Evolutionary conservation across 2,113 vertebrate genomes (phyloP).

Genomic region (Ammodytes dubius): DNA sequence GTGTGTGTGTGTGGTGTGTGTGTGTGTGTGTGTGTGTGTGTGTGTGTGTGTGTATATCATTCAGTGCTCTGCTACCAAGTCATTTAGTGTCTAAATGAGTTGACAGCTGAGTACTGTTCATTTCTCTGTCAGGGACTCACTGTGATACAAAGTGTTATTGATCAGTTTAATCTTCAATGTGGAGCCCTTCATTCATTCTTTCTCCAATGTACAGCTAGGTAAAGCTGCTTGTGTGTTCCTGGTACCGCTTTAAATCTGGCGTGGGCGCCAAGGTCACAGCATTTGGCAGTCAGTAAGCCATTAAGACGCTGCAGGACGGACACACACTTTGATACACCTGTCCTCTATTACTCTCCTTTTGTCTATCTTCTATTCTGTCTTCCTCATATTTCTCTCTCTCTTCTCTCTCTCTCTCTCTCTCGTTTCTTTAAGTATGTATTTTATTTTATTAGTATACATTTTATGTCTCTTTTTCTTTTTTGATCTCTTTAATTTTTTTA

Average conservation of each 20-base stretch:
- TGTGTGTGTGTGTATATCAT: too few species aligned
- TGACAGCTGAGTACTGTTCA: not conserved
- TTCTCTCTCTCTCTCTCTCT: not conserved
- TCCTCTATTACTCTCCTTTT: conserved; percentile 2
- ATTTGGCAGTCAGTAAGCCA: conserved; percentile 72
- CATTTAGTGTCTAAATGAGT: not conserved
- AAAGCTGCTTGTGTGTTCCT: conserved; percentile 75
- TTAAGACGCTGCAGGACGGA: conserved; percentile 57
- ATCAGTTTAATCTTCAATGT: conserved; percentile 36
- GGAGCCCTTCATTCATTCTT: conserved; percentile 44
- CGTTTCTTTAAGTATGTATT: not conserved
- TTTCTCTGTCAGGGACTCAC: conserved; percentile 12
- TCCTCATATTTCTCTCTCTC: too few species aligned
- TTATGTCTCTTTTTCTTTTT: too few species aligned
- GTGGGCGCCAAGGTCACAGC: conserved; percentile 67
- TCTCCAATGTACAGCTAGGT: conserved; percentile 43
- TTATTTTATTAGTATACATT: too few species aligned
- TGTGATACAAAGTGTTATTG: conserved; percentile 22
- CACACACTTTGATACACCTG: conserved; percentile 39
- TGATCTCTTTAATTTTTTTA: too few species aligned
- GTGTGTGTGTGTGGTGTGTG: too few species aligned
- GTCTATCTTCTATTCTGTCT: not conserved
- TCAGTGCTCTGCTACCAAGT: too few species aligned
- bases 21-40: not conserved
- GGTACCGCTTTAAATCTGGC: conserved; percentile 63